Base-by-base conservation (phyloP, 2,113 vertebrate species). In the Odocoileus virginianus region DNA sequence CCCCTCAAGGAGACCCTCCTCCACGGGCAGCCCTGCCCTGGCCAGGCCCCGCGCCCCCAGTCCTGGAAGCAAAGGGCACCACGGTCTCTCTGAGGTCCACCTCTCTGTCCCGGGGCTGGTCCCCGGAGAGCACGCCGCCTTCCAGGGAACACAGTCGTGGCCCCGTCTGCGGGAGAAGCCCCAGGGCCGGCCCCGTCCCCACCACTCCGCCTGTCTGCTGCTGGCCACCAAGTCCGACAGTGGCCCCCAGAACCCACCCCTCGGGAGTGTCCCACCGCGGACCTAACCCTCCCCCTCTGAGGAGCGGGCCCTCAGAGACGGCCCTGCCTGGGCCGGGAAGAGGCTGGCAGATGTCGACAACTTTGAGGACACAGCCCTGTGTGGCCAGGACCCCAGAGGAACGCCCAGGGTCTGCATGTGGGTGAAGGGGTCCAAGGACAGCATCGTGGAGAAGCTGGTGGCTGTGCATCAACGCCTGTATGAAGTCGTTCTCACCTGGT, bases 1-100 rank as follows among this genome's bases (percentile, higher is more conserved):
- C 95, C 97, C 97, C 97, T 97, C 84, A 30, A 98, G 97, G 98
- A 96, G 97, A 95, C 97, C 87, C 97, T 97, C 92, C 84, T 94
- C 76, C 57, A 17, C 9, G 8, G 71, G 23, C 47, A 27, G 58
- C 25, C n/a, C 85, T 57, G 91, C 60, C 61, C 82, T 81, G 52
- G 40, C 84, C 14, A 57, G 19, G 87, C 28, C 54, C 92, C 36
- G 5, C 23, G 15, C 40, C 61, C 54, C 30, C 23, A 3, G 5
- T 30, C 57, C 95, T 90, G 58, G n/a, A 54, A 5, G 25, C 43
- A 67, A 64, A 57, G 61, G 47, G 14, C 36, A 67, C 28, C 33
- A 67, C 23, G 9, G 8, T 19, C n/a, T 55, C 47, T 50, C 60
- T 30, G 11, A 12, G 0, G 0, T 17, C 81, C 40, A 61, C 47